Percentiles rank a stretch among this genome's conserved stretches.
phyloP scores from a whole-genome alignment of 1,140 invertebrate genomes.

The Rhagoletis pomonella region DNA sequence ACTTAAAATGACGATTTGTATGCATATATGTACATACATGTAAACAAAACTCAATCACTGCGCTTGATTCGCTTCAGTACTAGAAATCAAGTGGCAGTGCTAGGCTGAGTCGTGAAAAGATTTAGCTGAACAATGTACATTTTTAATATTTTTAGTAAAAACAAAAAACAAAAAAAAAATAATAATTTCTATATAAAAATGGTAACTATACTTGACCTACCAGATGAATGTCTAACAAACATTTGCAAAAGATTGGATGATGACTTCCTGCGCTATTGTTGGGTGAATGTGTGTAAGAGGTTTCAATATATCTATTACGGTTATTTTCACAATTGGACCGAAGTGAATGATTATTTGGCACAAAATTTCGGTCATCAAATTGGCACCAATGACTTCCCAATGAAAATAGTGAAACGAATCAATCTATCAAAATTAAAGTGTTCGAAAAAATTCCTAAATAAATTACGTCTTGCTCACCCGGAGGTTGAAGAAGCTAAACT shows the following conservation, averaged over 20 bases:
- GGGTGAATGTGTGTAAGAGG: background rate
- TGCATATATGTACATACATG: too few relatives aligned
- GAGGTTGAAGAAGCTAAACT: slow-evolving; percentile 28
- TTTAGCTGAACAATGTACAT: too few relatives aligned
- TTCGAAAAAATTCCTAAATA: background rate
- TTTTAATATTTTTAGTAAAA: too few relatives aligned
- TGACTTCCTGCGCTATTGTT: background rate
- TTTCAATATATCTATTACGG: background rate
- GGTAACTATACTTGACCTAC: background rate
- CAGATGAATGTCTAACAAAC: background rate
- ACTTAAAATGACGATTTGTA: too few relatives aligned
- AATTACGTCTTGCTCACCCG: background rate
- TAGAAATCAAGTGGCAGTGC: too few relatives aligned
- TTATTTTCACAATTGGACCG: background rate
- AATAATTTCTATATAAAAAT: background rate
- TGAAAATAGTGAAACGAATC: background rate
- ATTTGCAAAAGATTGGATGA: background rate
- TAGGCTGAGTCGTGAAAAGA: too few relatives aligned
- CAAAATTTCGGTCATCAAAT: slow-evolving; percentile 8
- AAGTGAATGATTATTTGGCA: background rate
- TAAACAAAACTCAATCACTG: too few relatives aligned
- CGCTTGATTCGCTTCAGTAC: too few relatives aligned
- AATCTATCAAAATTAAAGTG: slow-evolving; percentile 11
- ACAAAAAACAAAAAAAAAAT: too few relatives aligned
- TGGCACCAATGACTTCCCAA: background rate